phyloP scores from a whole-genome alignment of 1,140 invertebrate species.

The Procambarus virginalis region DNA sequence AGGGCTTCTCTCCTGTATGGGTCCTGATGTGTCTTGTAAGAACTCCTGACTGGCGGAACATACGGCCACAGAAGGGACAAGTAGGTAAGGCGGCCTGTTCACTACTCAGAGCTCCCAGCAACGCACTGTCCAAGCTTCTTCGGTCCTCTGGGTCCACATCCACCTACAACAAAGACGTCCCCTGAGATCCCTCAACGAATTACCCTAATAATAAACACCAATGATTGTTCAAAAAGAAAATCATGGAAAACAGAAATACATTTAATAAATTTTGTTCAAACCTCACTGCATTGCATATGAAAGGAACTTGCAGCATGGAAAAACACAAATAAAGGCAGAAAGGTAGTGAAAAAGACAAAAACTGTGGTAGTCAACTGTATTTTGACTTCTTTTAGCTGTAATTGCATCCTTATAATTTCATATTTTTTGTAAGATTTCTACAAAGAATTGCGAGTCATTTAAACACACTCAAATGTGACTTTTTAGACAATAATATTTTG shows the following conservation, averaged over 20 bases:
- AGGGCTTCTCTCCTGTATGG: constrained; percentile 58
- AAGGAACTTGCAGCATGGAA: not conserved
- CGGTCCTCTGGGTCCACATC: constrained; percentile 35
- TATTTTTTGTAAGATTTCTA: not conserved
- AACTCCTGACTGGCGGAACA: constrained; percentile 58
- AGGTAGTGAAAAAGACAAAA: not conserved
- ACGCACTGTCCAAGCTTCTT: constrained; percentile 41
- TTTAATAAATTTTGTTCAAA: not conserved
- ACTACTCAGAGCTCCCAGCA: constrained; percentile 40
- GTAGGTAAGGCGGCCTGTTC: constrained; percentile 30
- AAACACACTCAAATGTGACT: too few species aligned
- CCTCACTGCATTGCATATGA: not conserved
- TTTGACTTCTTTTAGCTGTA: not conserved
- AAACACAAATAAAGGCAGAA: not conserved
- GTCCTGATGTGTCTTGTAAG: constrained; percentile 62
- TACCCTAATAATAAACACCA: not conserved
- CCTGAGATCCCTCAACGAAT: constrained; percentile 36
- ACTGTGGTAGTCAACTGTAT: not conserved
- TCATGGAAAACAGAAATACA: not conserved
- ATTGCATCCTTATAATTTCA: not conserved
- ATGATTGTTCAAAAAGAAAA: not conserved
- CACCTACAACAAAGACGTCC: constrained; percentile 61
- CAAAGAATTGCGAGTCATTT: too few species aligned
- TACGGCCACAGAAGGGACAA: constrained; percentile 60
- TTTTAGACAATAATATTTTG: too few species aligned